Evolutionary conservation across 2,113 vertebrate species (phyloP), one percentile per base, ranked within the genome.

Genomic region (Epinephelus lanceolatus): DNA sequence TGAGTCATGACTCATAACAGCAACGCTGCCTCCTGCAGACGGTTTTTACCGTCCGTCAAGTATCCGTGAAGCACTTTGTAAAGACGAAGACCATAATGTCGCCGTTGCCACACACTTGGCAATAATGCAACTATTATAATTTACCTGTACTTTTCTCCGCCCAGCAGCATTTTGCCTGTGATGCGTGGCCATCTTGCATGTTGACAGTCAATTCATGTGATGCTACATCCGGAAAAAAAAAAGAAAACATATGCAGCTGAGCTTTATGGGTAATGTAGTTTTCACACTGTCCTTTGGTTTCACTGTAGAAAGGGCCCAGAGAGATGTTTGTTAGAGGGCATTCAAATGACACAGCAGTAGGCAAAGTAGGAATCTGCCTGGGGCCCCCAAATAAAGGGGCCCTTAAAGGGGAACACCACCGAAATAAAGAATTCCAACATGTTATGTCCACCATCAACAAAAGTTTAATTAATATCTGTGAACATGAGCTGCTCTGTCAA

Each of bases 101-200:
- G 5, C 27, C 11, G 30, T n/a, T 84, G 30, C 9, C 75, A 81
- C 25, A 74, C 21, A 75, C 19, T 6, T 17, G 27, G 23, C n/a
- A 61, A 5, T 0, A 25, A 27, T 45, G n/a, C 25, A 84, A 70
- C 65, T 70, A 42, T 27, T 63, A 18, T 27, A 63, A 87, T 84
- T 87, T 93, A 98, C 97, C 97, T 97, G 98, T 52, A 99, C 98
- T 98, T 99, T 99, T 93, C 98, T 97, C 93, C 98, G 97, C 94
- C 97, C 98, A 87, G 97, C 98, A 92, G 98, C 97, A 95, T 99
- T 99, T 95, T 99, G 98, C 95, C 98, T 97, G 95, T 99, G 98
- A 98, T 98, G 98, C 53, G 97, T 96, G 95, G 98, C 98, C 98
- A 99, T 99, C 96, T 99, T 99, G 95, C 98, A 98, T 99, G 98